Percentiles rank a stretch among this genome's conserved stretches.
Evolutionary conservation across 2,113 vertebrate species (phyloP).

Genomic region (Coryphaenoides rupestris): DNA sequence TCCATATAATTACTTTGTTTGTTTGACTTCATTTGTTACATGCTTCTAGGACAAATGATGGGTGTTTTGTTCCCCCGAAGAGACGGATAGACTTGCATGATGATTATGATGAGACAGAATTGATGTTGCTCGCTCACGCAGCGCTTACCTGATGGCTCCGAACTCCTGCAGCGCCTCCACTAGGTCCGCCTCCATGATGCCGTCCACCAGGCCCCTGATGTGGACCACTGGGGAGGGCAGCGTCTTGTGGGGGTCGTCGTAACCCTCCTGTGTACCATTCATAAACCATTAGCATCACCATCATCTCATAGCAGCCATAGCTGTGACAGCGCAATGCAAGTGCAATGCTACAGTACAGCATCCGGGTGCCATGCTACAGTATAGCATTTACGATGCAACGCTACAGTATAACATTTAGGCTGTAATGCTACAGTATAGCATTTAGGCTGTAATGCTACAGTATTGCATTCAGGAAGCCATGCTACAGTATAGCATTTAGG

Average conservation of each 20-base stretch:
- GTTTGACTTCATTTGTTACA: not conserved
- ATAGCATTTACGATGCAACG: too few relatives aligned
- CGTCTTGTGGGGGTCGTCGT: conserved; percentile 91
- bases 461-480: too few relatives aligned
- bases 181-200: conserved; percentile 88
- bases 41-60: not conserved
- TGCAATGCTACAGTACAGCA: too few relatives aligned
- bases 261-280: conserved; percentile 77
- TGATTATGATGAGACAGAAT: not conserved
- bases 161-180: conserved; percentile 94
- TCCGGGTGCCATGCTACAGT: too few relatives aligned
- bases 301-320: too few relatives aligned
- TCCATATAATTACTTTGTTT: too few relatives aligned
- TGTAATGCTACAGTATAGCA: too few relatives aligned
- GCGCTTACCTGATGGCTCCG: conserved; percentile 86
- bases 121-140: too few relatives aligned
- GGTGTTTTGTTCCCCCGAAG: not conserved
- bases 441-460: too few relatives aligned
- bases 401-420: too few relatives aligned
- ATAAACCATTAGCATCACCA: not conserved
- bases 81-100: not conserved
- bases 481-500: too few relatives aligned
- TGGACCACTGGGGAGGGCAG: conserved; percentile 91
- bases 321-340: too few relatives aligned
- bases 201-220: conserved; percentile 88